Base-by-base conservation (phyloP, 2,113 vertebrate genomes). In the Amia ocellicauda region DNA sequence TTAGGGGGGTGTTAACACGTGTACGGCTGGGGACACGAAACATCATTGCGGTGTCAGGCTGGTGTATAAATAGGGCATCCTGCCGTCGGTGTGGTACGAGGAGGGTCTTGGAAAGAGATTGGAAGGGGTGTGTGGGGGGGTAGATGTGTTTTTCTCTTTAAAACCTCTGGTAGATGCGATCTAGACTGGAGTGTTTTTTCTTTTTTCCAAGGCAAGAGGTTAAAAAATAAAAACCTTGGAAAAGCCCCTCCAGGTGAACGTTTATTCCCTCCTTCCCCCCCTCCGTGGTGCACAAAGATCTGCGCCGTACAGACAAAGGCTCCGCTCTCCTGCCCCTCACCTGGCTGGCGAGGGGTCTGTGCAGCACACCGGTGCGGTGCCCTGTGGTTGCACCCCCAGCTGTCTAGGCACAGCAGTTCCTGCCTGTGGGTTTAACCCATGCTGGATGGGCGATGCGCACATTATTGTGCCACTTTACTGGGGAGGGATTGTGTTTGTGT, bases 1-100 rank as follows among this genome's bases (percentile, higher is more conserved):
- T 81, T n/a, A 73, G 74, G 82, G 69, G 74, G 74, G 73, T 75
- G 72, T 82, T 83, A 77, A 73, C 86, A 86, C 82, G 86, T 88
- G 87, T 74, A 78, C 78, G 74, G 63, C 69, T 67, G 55, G 66
- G 67, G 74, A 78, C 79, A 78, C 81, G 79, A 74, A 79, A 67
- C 80, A 70, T 70, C 80, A 75, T 78, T 85, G 86, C 84, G 63
- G 83, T 79, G 43, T 14, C 83, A 83, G 79, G 77, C 85, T 76
- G 76, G 69, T 47, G 83, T 81, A 45, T 60, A 74, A 81, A 65
- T 66, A 63, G 77, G 80, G 78, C 82, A 73, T 75, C 49, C 69
- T 74, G 74, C 78, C 74, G 74, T 69, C 56, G 50, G 43, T 63
- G 31, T 43, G 71, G 47, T 40, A 53, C 31, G 31, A 11, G 42